These are phyloP conservation scores for Nothoprocta pentlandii DNA, from an alignment of 2,113 vertebrate genomes.

Conservation along the genomic window DNA sequence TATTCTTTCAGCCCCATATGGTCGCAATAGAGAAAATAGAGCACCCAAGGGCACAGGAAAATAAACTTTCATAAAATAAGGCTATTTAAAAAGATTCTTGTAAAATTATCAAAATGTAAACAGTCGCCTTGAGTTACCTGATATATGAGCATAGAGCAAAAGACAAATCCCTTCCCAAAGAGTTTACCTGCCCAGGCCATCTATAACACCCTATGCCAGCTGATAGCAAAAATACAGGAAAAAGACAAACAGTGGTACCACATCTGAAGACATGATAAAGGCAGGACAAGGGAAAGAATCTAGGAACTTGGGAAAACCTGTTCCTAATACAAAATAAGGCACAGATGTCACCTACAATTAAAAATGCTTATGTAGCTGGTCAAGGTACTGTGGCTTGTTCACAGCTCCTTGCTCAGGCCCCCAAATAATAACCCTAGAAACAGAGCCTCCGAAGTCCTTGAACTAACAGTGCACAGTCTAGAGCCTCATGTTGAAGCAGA, in stretches of 20 bases:
- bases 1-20: background rate
- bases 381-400: background rate
- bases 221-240: background rate
- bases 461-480: background rate
- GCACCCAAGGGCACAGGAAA: background rate
- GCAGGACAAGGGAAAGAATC: background rate
- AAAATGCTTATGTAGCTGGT: background rate
- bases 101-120: background rate
- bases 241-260: background rate
- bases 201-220: background rate
- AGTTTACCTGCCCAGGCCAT: background rate
- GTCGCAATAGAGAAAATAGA: background rate
- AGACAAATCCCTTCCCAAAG: background rate
- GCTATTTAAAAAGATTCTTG: background rate
- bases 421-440: background rate
- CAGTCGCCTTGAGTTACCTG: background rate
- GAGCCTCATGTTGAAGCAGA: background rate
- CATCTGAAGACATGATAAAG: fast-evolving
- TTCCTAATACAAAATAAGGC: background rate
- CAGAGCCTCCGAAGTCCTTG: background rate
- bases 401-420: background rate
- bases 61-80: conserved; percentile 8
- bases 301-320: background rate
- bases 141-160: background rate
- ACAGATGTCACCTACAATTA: background rate